Percentiles rank a stretch among this genome's conserved stretches.
Conservation (phyloP, 2,888 invertebrate genomes). For the Andrena fulva region DNA sequence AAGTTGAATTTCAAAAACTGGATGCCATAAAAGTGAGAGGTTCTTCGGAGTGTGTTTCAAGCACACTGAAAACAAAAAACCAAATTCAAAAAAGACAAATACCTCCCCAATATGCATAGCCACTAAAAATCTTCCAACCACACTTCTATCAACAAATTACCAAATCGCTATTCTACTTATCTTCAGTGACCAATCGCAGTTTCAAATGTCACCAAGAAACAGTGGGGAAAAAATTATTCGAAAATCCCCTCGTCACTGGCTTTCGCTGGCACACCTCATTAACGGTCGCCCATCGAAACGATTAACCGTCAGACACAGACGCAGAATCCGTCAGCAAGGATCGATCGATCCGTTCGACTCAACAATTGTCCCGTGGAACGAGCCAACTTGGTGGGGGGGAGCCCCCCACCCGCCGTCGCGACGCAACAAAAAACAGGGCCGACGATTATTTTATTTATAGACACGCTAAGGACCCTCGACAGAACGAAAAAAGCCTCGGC, state of each 20-base stretch:
- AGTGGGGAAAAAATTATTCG: neutral
- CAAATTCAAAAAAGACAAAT: too few species aligned
- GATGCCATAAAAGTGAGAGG: too few species aligned
- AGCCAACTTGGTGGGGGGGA: neutral
- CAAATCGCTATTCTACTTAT: too few species aligned
- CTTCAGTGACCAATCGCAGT: neutral
- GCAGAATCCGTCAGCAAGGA: neutral
- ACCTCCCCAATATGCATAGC: too few species aligned
- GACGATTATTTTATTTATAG: slow-evolving; percentile 80
- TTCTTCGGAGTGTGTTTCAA: too few species aligned
- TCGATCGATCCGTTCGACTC: slow-evolving; percentile 14
- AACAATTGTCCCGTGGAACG: slow-evolving; percentile 2
- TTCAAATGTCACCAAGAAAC: neutral
- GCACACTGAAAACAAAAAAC: too few species aligned
- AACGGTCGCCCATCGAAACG: slow-evolving; percentile 25
- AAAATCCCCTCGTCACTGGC: neutral
- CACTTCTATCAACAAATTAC: too few species aligned
- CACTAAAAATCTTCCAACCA: too few species aligned
- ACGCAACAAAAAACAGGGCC: slow-evolving; percentile 70
- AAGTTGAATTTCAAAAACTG: too few species aligned
- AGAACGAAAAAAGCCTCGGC: slow-evolving; percentile 64
- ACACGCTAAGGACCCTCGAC: slow-evolving; percentile 79
- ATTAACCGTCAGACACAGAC: slow-evolving; percentile 1
- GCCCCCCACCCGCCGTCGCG: neutral
- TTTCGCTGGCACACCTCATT: neutral